Evolutionary conservation across 2,797 vertebrate genomes (phyloP), one percentile per base, ranked within the genome.

Genomic region (Sebastolobus altivelis): DNA sequence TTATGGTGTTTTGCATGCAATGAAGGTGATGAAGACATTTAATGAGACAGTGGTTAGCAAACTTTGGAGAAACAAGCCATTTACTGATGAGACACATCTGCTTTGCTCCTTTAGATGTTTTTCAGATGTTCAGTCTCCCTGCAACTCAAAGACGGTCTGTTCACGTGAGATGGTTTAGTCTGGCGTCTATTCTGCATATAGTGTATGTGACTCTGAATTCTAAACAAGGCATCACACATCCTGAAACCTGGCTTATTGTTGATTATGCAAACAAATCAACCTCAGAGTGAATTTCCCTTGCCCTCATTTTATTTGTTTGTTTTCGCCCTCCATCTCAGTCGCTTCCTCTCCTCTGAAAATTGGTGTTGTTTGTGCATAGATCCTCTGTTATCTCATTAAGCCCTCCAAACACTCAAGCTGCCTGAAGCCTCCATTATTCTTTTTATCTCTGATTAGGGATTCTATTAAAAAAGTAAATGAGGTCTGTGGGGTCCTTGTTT

Each of bases 391-490:
- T 91, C 86, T 90, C 90, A 91, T 90, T 93, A 92, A 83, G 73
- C 75, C 84, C 83, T 86, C 81, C 81, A 82, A 88, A 89, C 85
- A 82, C 84, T 92, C 83, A 37, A 72, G 72, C 78, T 54, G 87
- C 86, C 88, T 88, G 83, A 87, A 88, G 79, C 88, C 75, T 81
- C 88, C 80, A 89, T 93, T 89, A 85, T 90, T 90, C 76, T 88
- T 88, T 87, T 90, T 89, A 89, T 92, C 87, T 90, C 83, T 90
- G 86, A 89, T 91, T 92, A 90, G 88, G 83, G 68, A 90, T 91
- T 93, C 88, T 85, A 92, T 91, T 90, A 87, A 89, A 92, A 90
- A 87, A 90, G 85, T 87, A 93, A 92, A 93, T 88, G 79, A 90
- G 88, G 84, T 92, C 89, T 91, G 63, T 74, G 71, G 83, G 88